Conservation (phyloP, 2,797 vertebrate genomes). For the Eulemur mongoz region DNA sequence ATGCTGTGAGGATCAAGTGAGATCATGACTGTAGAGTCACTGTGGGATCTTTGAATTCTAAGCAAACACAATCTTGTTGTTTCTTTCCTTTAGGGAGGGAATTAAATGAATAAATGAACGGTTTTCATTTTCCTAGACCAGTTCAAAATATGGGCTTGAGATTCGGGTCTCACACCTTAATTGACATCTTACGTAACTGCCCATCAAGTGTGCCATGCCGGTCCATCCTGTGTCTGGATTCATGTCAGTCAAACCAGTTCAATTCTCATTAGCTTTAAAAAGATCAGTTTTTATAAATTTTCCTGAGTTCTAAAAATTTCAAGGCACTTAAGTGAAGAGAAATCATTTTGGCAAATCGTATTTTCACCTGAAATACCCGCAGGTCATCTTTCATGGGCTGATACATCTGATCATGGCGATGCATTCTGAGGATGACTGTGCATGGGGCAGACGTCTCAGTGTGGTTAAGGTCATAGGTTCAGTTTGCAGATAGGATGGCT, state of each 20-base stretch:
- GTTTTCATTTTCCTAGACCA: constrained; percentile 14
- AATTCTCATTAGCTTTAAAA: neutral
- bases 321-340: neutral
- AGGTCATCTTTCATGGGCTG: neutral
- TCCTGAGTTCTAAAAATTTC: neutral
- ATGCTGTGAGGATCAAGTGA: constrained; percentile 56
- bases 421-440: neutral
- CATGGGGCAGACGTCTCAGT: neutral
- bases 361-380: neutral
- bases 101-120: neutral
- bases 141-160: neutral
- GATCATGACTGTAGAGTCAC: neutral
- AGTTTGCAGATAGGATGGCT: constrained; percentile 1
- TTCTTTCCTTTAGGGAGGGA: neutral
- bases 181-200: neutral
- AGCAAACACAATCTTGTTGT: neutral
- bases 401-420: neutral
- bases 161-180: neutral
- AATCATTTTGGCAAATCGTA: neutral
- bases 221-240: neutral
- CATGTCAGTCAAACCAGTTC: neutral
- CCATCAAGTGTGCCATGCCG: neutral
- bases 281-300: neutral
- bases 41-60: neutral
- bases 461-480: constrained; percentile 39